Percentiles rank a stretch among this genome's conserved stretches.
Evolutionary conservation across 2,113 vertebrate species (phyloP).

Genomic region (Ictidomys tridecemlineatus): DNA sequence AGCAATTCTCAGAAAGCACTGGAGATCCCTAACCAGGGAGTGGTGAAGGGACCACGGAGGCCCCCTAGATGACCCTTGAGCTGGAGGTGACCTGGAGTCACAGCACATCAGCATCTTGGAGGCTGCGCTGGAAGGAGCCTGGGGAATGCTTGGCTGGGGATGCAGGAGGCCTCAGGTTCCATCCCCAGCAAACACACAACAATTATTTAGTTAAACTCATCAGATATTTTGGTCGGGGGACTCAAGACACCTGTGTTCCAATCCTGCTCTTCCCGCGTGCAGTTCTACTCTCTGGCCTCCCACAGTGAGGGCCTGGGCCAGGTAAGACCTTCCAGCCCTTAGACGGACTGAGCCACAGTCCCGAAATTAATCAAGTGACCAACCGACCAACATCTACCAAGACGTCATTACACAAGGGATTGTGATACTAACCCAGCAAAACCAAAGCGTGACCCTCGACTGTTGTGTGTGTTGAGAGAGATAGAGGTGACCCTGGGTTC

Average conservation of each 20-base stretch:
- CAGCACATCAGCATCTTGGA: too few species aligned
- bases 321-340: not conserved
- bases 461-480: too few species aligned
- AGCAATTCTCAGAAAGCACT: not conserved
- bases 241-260: not conserved
- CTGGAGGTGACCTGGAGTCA: too few species aligned
- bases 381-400: not conserved
- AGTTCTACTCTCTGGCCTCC: not conserved
- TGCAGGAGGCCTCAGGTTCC: not conserved
- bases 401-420: not conserved
- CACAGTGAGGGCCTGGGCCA: rapidly evolving
- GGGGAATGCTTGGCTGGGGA: too few species aligned
- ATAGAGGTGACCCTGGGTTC: not conserved
- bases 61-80: not conserved
- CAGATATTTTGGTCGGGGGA: not conserved
- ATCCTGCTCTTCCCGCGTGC: not conserved
- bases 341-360: not conserved
- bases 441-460: not conserved
- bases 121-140: not conserved
- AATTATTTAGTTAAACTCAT: not conserved
- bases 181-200: not conserved
- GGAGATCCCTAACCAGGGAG: not conserved
- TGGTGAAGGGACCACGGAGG: not conserved
- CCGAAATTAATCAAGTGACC: not conserved
- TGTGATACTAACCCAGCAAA: not conserved